phyloP scores from a whole-genome alignment of 2,113 vertebrate genomes.

The Dinomys branickii region DNA sequence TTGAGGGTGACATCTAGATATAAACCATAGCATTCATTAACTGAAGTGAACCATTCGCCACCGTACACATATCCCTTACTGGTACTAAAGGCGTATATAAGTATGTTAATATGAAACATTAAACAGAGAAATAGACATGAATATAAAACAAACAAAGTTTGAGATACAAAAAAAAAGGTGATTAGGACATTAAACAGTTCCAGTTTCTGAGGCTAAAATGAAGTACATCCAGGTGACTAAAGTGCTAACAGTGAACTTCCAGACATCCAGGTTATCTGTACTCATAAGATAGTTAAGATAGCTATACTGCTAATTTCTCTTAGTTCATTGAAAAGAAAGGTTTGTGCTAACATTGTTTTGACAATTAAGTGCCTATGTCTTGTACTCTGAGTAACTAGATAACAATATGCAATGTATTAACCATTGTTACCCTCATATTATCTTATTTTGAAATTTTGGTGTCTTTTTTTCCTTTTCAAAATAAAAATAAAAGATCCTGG shows the following conservation, averaged over 20 bases:
- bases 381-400: too few relatives aligned
- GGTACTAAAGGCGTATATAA: not conserved
- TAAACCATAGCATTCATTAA: not conserved
- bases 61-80: not conserved
- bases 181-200: not conserved
- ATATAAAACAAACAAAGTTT: not conserved
- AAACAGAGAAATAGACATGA: not conserved
- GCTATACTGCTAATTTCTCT: too few relatives aligned
- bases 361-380: too few relatives aligned
- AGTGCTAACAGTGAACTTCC: not conserved
- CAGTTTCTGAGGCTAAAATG: not conserved
- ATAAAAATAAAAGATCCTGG: not conserved
- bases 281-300: not conserved
- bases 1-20: not conserved
- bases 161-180: not conserved
- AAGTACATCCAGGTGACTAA: not conserved
- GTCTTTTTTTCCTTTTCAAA: too few relatives aligned
- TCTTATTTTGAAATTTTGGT: too few relatives aligned
- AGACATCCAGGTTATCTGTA: not conserved
- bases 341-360: too few relatives aligned
- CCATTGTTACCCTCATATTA: too few relatives aligned
- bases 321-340: too few relatives aligned
- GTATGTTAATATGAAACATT: slow-evolving; percentile 9
- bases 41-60: not conserved
- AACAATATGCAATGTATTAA: too few relatives aligned